A percentile compares a stretch with the other conserved stretches of the same genome.
Evolutionary conservation across 2,797 vertebrate genomes (phyloP).

Genomic region (Natrix natrix): DNA sequence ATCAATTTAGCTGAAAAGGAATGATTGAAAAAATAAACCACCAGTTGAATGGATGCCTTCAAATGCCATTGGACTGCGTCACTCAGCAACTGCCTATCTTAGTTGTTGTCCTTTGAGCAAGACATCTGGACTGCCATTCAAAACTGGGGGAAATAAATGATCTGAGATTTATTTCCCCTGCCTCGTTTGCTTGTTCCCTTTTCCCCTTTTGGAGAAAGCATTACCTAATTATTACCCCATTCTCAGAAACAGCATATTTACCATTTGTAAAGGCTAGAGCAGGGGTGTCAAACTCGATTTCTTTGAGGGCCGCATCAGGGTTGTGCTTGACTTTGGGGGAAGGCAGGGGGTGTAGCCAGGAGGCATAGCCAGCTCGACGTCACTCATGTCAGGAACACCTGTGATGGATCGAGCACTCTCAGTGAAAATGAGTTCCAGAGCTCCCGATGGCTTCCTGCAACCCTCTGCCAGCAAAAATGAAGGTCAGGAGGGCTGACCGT

Average conservation of each 20-base stretch:
- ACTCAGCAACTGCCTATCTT: neutral
- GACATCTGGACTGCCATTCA: neutral
- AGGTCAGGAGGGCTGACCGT: too few relatives aligned
- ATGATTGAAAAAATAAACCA: neutral
- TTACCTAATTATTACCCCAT: neutral
- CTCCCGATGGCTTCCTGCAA: too few relatives aligned
- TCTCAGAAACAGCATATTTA: neutral
- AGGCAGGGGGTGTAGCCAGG: too few relatives aligned
- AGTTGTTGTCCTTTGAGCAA: neutral
- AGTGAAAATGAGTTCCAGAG: too few relatives aligned
- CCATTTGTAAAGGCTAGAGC: neutral
- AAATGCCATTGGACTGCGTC: neutral
- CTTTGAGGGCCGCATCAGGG: too few relatives aligned
- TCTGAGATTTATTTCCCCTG: neutral
- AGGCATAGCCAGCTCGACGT: too few relatives aligned
- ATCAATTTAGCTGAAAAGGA: neutral
- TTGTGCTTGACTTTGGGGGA: too few relatives aligned
- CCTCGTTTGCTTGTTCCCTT: neutral
- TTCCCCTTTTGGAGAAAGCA: neutral
- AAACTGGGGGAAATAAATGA: neutral
- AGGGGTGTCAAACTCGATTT: too few relatives aligned
- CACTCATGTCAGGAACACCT: too few relatives aligned
- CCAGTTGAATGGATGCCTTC: neutral
- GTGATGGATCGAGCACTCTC: too few relatives aligned
- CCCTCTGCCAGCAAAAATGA: too few relatives aligned